Evolutionary conservation across 2,797 vertebrate genomes (phyloP).

Genomic region (Gymnoscopelus microlampas): DNA sequence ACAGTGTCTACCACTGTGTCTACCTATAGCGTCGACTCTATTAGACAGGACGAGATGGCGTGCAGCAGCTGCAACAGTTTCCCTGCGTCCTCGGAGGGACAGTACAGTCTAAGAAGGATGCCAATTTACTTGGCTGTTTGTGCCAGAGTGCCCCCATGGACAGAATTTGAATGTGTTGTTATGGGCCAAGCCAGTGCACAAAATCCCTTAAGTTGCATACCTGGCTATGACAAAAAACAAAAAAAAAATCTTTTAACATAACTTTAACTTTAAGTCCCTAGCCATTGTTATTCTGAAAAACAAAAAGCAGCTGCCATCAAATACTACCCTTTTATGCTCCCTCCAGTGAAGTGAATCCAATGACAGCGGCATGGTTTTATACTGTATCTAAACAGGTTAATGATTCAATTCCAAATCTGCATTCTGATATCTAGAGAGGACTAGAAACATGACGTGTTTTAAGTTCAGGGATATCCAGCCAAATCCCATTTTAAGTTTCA

Average conservation of each 20-base stretch:
- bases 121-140: constrained; percentile 13
- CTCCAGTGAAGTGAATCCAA: too few species aligned
- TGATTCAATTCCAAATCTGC: neutral
- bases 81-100: neutral
- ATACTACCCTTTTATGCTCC: too few species aligned
- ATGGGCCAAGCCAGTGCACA: neutral
- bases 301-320: too few species aligned
- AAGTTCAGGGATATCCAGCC: too few species aligned
- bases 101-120: constrained; percentile 7
- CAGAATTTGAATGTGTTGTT: neutral
- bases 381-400: neutral
- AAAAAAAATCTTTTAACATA: too few species aligned
- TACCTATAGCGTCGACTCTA: constrained; percentile 7
- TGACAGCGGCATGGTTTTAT: neutral
- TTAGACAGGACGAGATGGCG: constrained; percentile 8
- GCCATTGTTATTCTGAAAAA: neutral
- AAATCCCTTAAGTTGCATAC: neutral
- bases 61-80: constrained; percentile 9
- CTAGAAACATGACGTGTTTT: too few species aligned
- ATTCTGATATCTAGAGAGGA: too few species aligned
- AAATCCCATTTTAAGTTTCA: too few species aligned
- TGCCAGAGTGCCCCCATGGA: constrained; percentile 16
- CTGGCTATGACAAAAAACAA: neutral
- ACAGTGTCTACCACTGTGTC: neutral
- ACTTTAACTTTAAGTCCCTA: neutral